phyloP scores from a whole-genome alignment of 1,140 invertebrate genomes.

The Bilobella aurantiaca region DNA sequence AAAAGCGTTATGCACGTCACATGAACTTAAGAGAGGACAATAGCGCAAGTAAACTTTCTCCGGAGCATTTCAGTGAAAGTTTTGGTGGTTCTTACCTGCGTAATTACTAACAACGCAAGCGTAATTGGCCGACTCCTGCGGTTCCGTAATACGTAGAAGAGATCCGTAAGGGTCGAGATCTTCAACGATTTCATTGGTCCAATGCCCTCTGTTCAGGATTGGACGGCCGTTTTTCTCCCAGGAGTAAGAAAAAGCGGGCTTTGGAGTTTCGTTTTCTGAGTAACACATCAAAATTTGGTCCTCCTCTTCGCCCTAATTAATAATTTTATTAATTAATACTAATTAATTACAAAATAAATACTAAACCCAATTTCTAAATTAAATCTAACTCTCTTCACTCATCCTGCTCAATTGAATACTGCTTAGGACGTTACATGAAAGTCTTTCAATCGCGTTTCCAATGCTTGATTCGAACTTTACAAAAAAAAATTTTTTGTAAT shows the following conservation, averaged over 20 bases:
- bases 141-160: slow-evolving; percentile 22
- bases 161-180: slow-evolving; percentile 24
- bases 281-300: background rate
- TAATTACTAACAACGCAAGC: slow-evolving; percentile 17
- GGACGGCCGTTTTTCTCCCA: slow-evolving; percentile 6
- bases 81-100: slow-evolving; percentile 17
- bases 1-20: too few species aligned
- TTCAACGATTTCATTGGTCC: slow-evolving; percentile 17
- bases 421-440: too few species aligned
- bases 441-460: too few species aligned
- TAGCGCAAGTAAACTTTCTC: background rate
- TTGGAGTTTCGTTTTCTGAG: background rate
- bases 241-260: background rate
- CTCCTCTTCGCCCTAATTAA: background rate
- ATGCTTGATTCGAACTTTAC: too few species aligned
- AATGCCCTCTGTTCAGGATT: slow-evolving; percentile 3
- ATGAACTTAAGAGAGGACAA: too few species aligned
- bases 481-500: too few species aligned
- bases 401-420: too few species aligned
- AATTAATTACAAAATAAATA: too few species aligned
- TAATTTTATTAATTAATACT: too few species aligned
- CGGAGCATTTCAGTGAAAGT: slow-evolving; percentile 5
- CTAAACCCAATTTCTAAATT: too few species aligned
- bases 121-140: slow-evolving; percentile 17
- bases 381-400: too few species aligned